These are phyloP conservation scores for Saxidomus purpurata DNA, from an alignment of 1,140 invertebrate species.

Conservation along the genomic window DNA sequence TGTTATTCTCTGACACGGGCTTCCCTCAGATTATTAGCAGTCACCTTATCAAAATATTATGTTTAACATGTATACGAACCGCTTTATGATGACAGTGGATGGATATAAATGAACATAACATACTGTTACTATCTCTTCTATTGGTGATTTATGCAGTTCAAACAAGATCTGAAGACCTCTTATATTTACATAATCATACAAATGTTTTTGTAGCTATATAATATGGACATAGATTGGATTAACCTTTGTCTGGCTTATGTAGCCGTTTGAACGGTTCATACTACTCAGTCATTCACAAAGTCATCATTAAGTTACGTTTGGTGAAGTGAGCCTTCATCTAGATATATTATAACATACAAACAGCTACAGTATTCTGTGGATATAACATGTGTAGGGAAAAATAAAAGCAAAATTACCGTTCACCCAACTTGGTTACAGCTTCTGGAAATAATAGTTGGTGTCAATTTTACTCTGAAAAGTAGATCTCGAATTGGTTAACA, in stretches of 20 bases:
- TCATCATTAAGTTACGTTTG: not conserved
- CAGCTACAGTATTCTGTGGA: too few relatives aligned
- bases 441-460: too few relatives aligned
- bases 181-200: not conserved
- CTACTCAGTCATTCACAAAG: not conserved
- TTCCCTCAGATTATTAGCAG: not conserved
- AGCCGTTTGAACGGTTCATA: not conserved
- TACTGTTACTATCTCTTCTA: not conserved
- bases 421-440: too few relatives aligned
- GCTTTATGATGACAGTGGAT: not conserved
- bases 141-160: not conserved
- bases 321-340: too few relatives aligned
- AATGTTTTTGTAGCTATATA: not conserved
- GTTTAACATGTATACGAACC: not conserved
- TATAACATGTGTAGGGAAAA: too few relatives aligned
- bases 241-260: not conserved
- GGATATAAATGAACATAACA: not conserved
- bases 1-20: conserved; percentile 3
- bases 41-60: not conserved
- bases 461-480: too few relatives aligned
- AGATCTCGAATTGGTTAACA: too few relatives aligned
- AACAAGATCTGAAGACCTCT: not conserved
- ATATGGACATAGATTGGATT: not conserved
- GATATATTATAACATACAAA: too few relatives aligned
- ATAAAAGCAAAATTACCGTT: too few relatives aligned